A percentile compares a stretch with the other conserved stretches of the same genome.
Conservation (phyloP, 2,113 vertebrate genomes). For the Oophaga pumilio region DNA sequence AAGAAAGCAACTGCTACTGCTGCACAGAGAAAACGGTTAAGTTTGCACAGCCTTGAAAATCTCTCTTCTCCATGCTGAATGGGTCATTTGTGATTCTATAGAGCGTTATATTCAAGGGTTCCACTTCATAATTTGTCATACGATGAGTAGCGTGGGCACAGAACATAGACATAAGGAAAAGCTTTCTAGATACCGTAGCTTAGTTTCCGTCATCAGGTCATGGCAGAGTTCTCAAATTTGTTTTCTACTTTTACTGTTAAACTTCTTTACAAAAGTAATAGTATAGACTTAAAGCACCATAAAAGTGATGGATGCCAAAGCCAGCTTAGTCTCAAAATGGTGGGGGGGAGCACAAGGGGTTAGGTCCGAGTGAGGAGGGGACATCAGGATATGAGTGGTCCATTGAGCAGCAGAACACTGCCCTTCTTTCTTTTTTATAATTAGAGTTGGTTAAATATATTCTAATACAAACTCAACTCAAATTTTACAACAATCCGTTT, state of each 20-base stretch:
- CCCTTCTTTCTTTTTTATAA: too few relatives aligned
- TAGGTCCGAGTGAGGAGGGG: too few relatives aligned
- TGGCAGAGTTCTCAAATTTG: background rate
- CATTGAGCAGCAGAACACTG: too few relatives aligned
- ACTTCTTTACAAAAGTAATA: background rate
- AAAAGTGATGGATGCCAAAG: too few relatives aligned
- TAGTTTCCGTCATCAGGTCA: background rate
- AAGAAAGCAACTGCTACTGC: background rate
- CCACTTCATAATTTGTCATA: background rate
- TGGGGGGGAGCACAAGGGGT: too few relatives aligned
- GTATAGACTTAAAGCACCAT: too few relatives aligned
- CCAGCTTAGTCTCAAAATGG: too few relatives aligned
- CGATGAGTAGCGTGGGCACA: constrained; percentile 4
- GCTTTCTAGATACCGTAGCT: background rate
- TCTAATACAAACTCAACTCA: too few relatives aligned
- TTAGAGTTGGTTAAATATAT: too few relatives aligned
- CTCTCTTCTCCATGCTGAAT: constrained; percentile 14
- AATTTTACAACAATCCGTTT: too few relatives aligned
- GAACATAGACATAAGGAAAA: background rate
- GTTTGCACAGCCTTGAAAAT: background rate
- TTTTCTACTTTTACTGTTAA: background rate
- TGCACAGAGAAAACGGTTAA: constrained; percentile 14
- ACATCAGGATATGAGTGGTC: too few relatives aligned
- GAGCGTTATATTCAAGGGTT: constrained; percentile 13
- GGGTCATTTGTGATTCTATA: constrained; percentile 15